Conservation (phyloP, 2,888 invertebrate species). For the Beris morrisii region DNA sequence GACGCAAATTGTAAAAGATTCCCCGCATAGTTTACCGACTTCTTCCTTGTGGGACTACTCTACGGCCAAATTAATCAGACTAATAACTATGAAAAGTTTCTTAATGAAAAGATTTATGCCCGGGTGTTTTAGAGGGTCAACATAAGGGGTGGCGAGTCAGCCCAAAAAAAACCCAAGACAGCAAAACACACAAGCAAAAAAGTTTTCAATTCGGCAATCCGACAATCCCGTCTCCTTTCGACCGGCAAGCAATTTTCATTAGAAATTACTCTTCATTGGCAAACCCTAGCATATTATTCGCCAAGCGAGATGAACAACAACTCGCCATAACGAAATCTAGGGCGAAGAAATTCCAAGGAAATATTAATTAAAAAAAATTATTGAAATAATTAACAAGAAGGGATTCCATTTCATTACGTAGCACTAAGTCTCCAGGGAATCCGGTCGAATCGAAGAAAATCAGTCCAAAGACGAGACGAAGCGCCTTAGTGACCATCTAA, state of each 20-base stretch:
- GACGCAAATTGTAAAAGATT: no score
- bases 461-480: neutral
- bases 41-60: neutral
- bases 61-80: constrained; percentile 57
- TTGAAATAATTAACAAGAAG: constrained; percentile 43
- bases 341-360: constrained; percentile 33
- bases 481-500: constrained; percentile 1
- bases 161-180: constrained; percentile 17
- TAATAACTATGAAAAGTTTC: constrained; percentile 57
- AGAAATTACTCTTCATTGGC: constrained; percentile 10
- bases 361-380: constrained; percentile 45
- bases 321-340: neutral
- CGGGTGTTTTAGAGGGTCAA: constrained; percentile 24
- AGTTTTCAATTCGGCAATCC: constrained; percentile 2
- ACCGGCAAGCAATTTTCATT: constrained; percentile 13
- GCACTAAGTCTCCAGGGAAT: constrained; percentile 23
- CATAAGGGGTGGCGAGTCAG: constrained; percentile 40
- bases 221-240: constrained; percentile 1
- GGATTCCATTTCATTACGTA: constrained; percentile 35
- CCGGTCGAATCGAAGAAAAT: constrained; percentile 13
- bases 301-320: neutral
- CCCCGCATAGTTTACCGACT: no score
- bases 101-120: constrained; percentile 58
- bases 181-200: constrained; percentile 27
- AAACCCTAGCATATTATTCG: neutral